Evolutionary conservation across 2,797 vertebrate genomes (phyloP).

Genomic region (Cheirogaleus major): DNA sequence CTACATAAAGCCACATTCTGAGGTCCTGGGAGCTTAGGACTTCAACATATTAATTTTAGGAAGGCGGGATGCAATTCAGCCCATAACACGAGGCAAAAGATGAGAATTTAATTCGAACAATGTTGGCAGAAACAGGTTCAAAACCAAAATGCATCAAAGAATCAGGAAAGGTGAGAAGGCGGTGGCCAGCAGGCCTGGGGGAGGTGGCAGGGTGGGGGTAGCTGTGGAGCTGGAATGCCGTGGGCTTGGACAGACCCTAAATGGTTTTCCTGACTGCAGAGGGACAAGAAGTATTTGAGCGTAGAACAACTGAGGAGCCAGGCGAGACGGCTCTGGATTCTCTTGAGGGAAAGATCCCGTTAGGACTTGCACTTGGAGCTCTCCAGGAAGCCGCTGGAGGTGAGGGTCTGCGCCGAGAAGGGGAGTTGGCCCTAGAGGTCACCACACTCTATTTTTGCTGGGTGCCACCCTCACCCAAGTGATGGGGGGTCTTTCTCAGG

Average conservation of each 20-base stretch:
- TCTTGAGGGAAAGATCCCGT: not conserved
- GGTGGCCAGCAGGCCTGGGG: not conserved
- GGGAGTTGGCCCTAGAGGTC: not conserved
- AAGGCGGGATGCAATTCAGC: not conserved
- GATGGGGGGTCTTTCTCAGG: not conserved
- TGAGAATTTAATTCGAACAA: not conserved
- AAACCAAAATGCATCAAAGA: not conserved
- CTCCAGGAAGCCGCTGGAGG: not conserved
- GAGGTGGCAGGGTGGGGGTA: not conserved
- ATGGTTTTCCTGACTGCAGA: not conserved
- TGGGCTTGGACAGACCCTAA: not conserved
- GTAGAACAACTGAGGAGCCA: not conserved
- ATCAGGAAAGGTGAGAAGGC: not conserved
- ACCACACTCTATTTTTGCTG: not conserved
- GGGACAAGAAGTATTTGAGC: not conserved
- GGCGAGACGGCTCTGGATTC: not conserved
- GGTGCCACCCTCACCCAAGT: not conserved
- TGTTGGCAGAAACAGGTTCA: not conserved
- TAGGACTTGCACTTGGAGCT: not conserved
- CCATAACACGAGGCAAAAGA: not conserved
- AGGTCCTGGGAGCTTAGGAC: not conserved
- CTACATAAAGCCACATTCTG: not conserved
- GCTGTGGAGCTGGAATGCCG: not conserved
- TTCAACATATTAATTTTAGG: not conserved
- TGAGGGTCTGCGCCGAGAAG: not conserved